Evolutionary conservation across 92 coral and sea anemone species (phyloP), one percentile per base, ranked within the genome.

Genomic region (Porites evermanni): DNA sequence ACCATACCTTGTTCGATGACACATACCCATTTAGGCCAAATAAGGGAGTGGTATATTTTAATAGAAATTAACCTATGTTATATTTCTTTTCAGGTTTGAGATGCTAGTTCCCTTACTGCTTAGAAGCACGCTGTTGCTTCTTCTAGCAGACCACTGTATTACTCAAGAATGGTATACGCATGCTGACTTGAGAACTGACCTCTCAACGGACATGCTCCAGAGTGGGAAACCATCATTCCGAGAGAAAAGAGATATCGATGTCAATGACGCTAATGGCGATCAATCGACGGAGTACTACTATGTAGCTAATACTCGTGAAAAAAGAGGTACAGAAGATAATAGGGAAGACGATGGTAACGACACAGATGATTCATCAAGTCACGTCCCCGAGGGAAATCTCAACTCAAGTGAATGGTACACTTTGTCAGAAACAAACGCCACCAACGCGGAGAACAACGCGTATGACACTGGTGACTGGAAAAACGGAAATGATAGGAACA

Each of bases 301-400:
- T 12, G 21, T 44, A 21, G 4, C 81, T 51, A 26, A 29, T 16
- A 14, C 56, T 8, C 83, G 68, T 52, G 78, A 80, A 47, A 92
- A 92, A 52, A 84, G 94, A 21, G 92, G 64, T 52, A 38, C 77
- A 7, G 88, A 81, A 26, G 88, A 68, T 50, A 88, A 77, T 56
- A 53, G 29, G 2, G 51, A 20, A 26, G 71, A 53, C 2, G n/a
- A 16, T 16, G 59, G 77, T 53, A 56, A 81, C 47, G 11, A 38
- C 68, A 54, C n/a, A 58, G 54, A 72, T 51, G n/a, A 70, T 17
- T 10, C 53, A 2, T 2, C 32, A 32, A 70, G 24, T 70, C 77
- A 70, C 59, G 70, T 29, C 12, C 24, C 87, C 67, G 64, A 63
- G 3, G 56, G 16, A 16, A 73, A 72, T 44, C 17, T 4, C 4